Evolutionary conservation across 2,888 invertebrate species (phyloP), one percentile per base, ranked within the genome.

Genomic region (Vesta saturnalis): DNA sequence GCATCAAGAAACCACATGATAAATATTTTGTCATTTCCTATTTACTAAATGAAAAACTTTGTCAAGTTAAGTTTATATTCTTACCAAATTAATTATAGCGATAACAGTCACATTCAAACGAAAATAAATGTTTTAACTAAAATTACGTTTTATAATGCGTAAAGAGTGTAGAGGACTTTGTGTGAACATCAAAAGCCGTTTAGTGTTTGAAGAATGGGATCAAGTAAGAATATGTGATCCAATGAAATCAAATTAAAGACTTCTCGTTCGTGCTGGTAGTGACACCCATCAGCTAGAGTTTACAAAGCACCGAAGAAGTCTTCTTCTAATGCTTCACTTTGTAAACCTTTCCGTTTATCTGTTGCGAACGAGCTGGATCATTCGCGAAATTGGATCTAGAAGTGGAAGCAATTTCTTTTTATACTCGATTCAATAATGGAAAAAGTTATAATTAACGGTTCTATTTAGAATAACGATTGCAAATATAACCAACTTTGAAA

Each of bases 371-470:
- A 71, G 73, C 68, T 71, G 74, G 74, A 77, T 78, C 77, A 77
- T 77, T 75, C 74, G 68, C 74, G 71, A 77, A 78, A 80, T 79
- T 79, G 78, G 78, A 79, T 78, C 77, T 74, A 72, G 75, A 73
- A 77, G 77, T 76, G 76, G 75, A 72, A 76, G 79, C 77, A 78
- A 79, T 80, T 79, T 78, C 79, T 79, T 80, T 80, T 79, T 79
- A 78, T 77, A 70, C 69, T 73, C 73, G 77, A 75, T 77, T 74
- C 78, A 76, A 77, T 78, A 78, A 80, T 78, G 78, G 78, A 78
- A 78, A 78, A 79, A 78, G 79, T 79, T 79, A 79, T 80, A 80
- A 80, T 80, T 80, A 79, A 78, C 70, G 67, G 66, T 70, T 70
- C 71, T 73, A 72, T 72, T 74, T 74, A 60, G 61, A 65, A 69